Conservation (phyloP, 2,113 vertebrate species). For the Haliaeetus leucogaster region DNA sequence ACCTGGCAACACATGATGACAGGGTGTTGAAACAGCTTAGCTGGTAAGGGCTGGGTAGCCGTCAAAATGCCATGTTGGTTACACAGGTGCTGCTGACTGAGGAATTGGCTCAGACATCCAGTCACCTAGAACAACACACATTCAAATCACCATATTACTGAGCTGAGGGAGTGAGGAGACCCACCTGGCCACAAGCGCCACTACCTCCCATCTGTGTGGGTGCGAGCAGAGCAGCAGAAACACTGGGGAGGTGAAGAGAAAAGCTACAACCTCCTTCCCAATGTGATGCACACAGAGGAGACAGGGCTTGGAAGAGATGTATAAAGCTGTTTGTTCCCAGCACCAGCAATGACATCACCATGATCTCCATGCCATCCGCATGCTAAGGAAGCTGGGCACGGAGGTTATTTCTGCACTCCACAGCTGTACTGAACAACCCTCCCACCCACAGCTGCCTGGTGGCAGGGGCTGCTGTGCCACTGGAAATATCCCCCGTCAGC, state of each 20-base stretch:
- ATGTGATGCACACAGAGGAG: background rate
- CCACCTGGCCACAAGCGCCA: background rate
- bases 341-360: background rate
- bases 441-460: background rate
- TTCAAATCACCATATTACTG: background rate
- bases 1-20: conserved; percentile 53
- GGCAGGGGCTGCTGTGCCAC: background rate
- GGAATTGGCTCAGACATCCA: conserved; percentile 54
- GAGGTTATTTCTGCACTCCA: background rate
- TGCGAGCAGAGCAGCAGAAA: background rate
- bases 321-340: background rate
- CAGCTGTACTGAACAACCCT: background rate
- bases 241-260: background rate
- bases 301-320: background rate
- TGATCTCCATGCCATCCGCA: background rate
- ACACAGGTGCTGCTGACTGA: conserved; percentile 41
- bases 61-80: conserved; percentile 56
- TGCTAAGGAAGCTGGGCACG: background rate
- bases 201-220: background rate
- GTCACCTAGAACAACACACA: background rate
- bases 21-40: conserved; percentile 45
- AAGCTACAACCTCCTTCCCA: background rate
- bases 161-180: background rate
- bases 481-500: background rate
- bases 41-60: conserved; percentile 8